Percentiles rank a stretch among this genome's conserved stretches.
phyloP scores from a whole-genome alignment of 2,113 vertebrate species.

The Azemiops feae region DNA sequence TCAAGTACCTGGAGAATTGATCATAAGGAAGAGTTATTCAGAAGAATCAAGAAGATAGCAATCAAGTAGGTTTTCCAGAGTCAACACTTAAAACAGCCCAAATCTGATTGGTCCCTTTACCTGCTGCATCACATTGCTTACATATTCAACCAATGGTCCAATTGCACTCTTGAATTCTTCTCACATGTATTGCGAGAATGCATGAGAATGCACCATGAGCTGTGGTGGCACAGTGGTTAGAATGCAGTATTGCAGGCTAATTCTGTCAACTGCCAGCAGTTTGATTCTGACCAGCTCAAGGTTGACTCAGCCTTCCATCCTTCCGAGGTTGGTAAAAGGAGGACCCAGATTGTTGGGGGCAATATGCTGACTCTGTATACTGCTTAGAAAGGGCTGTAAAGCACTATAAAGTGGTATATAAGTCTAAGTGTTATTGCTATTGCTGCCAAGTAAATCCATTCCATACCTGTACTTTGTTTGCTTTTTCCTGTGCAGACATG shows the following conservation, averaged over 20 bases:
- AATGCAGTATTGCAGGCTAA: neutral
- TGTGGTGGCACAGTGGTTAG: neutral
- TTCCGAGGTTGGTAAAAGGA: neutral
- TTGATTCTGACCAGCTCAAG: neutral
- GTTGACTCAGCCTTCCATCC: neutral
- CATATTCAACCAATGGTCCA: neutral
- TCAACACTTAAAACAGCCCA: neutral
- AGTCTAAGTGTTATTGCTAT: neutral
- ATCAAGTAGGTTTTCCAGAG: neutral
- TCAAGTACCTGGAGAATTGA: neutral
- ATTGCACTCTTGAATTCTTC: neutral
- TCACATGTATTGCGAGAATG: neutral
- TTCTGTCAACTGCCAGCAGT: neutral
- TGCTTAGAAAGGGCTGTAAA: neutral
- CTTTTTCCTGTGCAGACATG: neutral
- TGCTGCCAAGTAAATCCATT: neutral
- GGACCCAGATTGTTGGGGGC: neutral
- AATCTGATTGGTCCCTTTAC: neutral
- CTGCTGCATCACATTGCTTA: neutral
- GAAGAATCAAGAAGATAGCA: neutral
- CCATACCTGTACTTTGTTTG: neutral
- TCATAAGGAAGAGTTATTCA: neutral
- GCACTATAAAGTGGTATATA: neutral
- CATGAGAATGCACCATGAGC: neutral
- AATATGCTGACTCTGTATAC: neutral